Conservation (phyloP, 2,888 invertebrate genomes). For the Conops quadrifasciatus region DNA sequence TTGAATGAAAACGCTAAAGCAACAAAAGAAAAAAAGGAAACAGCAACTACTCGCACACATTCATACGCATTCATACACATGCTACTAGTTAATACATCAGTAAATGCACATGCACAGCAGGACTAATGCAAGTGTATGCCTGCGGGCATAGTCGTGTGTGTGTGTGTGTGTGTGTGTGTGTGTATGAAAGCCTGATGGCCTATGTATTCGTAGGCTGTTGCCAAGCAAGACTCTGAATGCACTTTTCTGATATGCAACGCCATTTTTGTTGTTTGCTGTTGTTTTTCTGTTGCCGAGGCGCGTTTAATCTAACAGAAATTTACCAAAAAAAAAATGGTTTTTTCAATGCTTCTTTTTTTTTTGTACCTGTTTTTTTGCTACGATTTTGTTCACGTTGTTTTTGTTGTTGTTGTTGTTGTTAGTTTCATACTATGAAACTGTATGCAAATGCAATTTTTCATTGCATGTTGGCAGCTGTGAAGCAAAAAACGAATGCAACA, state of each 20-base stretch:
- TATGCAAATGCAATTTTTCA: slow-evolving; percentile 21
- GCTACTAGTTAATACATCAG: not conserved
- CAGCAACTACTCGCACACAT: not conserved
- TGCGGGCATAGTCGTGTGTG: not conserved
- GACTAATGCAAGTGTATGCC: not conserved
- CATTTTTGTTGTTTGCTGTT: slow-evolving; percentile 27
- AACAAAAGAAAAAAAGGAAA: not conserved
- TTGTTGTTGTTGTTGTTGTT: not conserved
- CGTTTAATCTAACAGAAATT: not conserved
- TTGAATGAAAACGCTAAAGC: not conserved
- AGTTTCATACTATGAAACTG: slow-evolving; percentile 10
- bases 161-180: not conserved
- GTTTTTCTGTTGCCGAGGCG: not conserved
- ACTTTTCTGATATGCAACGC: slow-evolving; percentile 31
- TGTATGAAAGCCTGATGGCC: not conserved
- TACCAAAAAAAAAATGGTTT: not conserved
- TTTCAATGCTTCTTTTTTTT: not conserved
- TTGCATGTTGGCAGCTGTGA: not conserved
- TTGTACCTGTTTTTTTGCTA: not conserved
- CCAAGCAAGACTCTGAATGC: slow-evolving; percentile 22
- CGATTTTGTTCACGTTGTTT: slow-evolving; percentile 9
- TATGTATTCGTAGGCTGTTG: not conserved
- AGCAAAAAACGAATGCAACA: not conserved
- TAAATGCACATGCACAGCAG: slow-evolving; percentile 2
- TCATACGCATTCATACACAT: slow-evolving; percentile 11